A percentile compares a stretch with the other conserved stretches of the same genome.
phyloP scores from a whole-genome alignment of 2,113 vertebrate genomes.

The Rhea americana region DNA sequence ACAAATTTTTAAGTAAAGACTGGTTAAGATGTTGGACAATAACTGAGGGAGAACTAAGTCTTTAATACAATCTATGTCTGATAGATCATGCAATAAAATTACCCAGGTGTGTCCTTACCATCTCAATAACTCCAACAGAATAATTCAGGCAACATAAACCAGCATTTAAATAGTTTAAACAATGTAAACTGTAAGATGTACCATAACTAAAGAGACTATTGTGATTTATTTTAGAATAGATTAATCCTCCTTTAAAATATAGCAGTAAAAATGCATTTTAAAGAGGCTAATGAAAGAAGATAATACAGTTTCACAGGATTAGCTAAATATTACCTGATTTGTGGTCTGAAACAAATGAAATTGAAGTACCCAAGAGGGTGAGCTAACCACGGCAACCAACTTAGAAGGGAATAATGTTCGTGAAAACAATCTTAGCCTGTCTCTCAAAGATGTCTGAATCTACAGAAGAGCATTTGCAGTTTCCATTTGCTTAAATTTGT shows the following conservation, averaged over 20 bases:
- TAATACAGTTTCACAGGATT: slow-evolving; percentile 40
- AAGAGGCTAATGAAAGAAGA: slow-evolving; percentile 24
- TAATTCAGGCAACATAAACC: slow-evolving; percentile 14
- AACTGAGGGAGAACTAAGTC: background rate
- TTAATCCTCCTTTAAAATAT: slow-evolving; percentile 38
- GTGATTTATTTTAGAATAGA: slow-evolving; percentile 32
- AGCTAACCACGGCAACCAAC: background rate
- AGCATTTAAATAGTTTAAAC: slow-evolving; percentile 25
- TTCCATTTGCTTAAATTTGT: slow-evolving; percentile 9
- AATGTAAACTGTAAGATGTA: background rate
- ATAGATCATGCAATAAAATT: background rate
- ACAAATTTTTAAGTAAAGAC: background rate
- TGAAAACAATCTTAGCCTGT: background rate
- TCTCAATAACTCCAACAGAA: background rate
- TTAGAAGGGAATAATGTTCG: slow-evolving; percentile 3
- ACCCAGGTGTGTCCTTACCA: background rate
- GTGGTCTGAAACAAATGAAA: slow-evolving; percentile 54
- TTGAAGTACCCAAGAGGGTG: slow-evolving; percentile 3
- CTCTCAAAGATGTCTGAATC: background rate
- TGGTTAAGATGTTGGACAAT: background rate
- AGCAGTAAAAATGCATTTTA: slow-evolving; percentile 39
- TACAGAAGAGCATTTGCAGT: background rate
- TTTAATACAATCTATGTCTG: background rate
- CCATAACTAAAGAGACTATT: slow-evolving; percentile 39
- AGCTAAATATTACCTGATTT: slow-evolving; percentile 35